A percentile compares a stretch with the other conserved stretches of the same genome.
Evolutionary conservation across 2,888 invertebrate genomes (phyloP).

Genomic region (Andrena praecox): DNA sequence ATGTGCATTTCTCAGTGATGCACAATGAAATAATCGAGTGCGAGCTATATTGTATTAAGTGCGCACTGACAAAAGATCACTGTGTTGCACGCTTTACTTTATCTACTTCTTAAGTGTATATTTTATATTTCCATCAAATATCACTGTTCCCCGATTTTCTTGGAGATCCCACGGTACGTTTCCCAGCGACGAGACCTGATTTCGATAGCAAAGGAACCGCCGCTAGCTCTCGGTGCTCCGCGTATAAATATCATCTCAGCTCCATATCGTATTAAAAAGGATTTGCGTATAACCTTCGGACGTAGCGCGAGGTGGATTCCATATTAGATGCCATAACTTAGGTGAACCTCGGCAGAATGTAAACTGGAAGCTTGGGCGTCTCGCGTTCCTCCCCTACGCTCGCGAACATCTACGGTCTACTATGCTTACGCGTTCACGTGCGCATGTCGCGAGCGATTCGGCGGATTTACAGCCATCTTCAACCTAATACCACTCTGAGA

Average conservation of each 20-base stretch:
- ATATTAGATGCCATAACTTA: slow-evolving; percentile 65
- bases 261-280: slow-evolving; percentile 51
- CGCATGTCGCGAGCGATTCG: neutral
- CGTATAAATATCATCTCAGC: slow-evolving; percentile 19
- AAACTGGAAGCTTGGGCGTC: slow-evolving; percentile 25
- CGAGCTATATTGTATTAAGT: too few species aligned
- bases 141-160: neutral
- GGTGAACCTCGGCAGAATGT: slow-evolving; percentile 26
- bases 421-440: slow-evolving; percentile 40
- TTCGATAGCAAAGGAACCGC: neutral
- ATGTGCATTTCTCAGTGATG: neutral
- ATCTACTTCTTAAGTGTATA: neutral
- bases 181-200: slow-evolving; percentile 18
- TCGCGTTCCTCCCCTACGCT: slow-evolving; percentile 27
- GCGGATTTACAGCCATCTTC: too few species aligned
- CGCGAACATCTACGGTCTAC: slow-evolving; percentile 17
- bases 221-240: neutral
- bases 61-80: too few species aligned
- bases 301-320: slow-evolving; percentile 39
- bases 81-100: too few species aligned
- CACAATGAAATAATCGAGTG: neutral
- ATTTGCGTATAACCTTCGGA: slow-evolving; percentile 36
- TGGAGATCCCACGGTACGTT: slow-evolving; percentile 5
- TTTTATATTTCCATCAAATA: neutral
- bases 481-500: neutral